Evolutionary conservation across 2,797 vertebrate genomes (phyloP), one percentile per base, ranked within the genome.

Genomic region (Podarcis lilfordi): DNA sequence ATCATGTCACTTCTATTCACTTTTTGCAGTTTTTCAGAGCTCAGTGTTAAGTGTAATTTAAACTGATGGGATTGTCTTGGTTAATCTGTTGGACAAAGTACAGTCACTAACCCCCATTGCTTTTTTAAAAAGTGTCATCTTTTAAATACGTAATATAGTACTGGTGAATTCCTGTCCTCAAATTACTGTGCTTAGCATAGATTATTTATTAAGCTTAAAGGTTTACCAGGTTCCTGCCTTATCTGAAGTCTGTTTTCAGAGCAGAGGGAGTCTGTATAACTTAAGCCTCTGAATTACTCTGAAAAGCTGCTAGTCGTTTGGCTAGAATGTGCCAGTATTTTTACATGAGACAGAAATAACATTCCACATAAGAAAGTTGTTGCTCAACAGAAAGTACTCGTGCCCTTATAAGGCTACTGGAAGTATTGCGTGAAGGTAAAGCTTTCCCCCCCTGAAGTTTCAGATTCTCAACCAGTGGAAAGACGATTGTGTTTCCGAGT

Each of bases 321-420:
- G 29, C 4, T 85, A 87, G 27, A 87, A 43, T 37, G 21, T 87
- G 80, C 82, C 79, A 85, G 25, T 8, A 80, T 91, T 92, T 89
- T 88, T 83, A 90, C 84, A 81, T 35, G 66, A 92, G n/a, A 86
- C 0, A 90, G 37, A 90, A 88, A 89, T 74, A 92, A 87, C 61
- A 91, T 82, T 43, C 76, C 13, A 50, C 45, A 61, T 15, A 94
- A 95, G 93, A 93, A 74, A 85, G 13, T 77, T 85, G 29, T 89
- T 94, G 87, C 87, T 94, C 61, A 91, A 87, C 27, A 88, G 78
- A 91, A 92, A 55, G 3, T 75, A 50, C 55, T 91, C 13, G 76
- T 92, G 88, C 66, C 95, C 95, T 93, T 95, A 92, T 87, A 95
- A 55, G 83, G 93, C 89, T 88, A 86, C 66, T 61, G 89, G 87